Percentiles rank a stretch among this genome's conserved stretches.
phyloP scores from a whole-genome alignment of 2,113 vertebrate genomes.

The Pangasianodon gigas region DNA sequence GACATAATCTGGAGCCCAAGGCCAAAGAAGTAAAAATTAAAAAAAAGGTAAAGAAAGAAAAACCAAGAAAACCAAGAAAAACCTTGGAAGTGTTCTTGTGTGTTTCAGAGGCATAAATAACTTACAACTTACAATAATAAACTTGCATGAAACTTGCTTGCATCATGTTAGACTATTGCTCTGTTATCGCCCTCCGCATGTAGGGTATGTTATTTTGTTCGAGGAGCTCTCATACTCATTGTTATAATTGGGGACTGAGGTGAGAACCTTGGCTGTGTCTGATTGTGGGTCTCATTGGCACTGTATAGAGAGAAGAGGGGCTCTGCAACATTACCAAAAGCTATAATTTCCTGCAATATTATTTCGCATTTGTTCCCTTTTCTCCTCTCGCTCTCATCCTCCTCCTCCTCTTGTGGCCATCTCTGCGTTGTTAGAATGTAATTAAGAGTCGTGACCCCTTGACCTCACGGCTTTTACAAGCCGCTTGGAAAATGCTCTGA shows the following conservation, averaged over 20 bases:
- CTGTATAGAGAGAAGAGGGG: slow-evolving; percentile 79
- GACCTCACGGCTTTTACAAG: slow-evolving; percentile 85
- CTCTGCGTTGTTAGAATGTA: slow-evolving; percentile 93
- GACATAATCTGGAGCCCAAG: neutral
- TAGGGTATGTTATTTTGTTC: slow-evolving; percentile 42
- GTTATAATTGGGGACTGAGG: slow-evolving; percentile 77
- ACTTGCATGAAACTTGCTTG: slow-evolving; percentile 30
- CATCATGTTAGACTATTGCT: neutral
- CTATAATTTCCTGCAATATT: slow-evolving; percentile 93
- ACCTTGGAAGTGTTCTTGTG: neutral
- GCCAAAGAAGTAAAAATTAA: neutral
- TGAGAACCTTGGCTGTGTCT: slow-evolving; percentile 76
- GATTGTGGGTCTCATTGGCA: slow-evolving; percentile 78
- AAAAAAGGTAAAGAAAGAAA: neutral
- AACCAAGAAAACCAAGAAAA: neutral
- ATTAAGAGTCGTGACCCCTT: slow-evolving; percentile 93
- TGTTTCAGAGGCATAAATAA: neutral
- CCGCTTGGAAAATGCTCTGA: slow-evolving; percentile 84
- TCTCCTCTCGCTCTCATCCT: slow-evolving; percentile 83
- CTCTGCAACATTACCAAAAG: slow-evolving; percentile 90
- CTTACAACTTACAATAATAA: neutral
- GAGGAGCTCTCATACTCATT: slow-evolving; percentile 60
- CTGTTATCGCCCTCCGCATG: slow-evolving; percentile 13
- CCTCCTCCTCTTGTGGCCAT: slow-evolving; percentile 82
- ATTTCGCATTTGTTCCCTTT: slow-evolving; percentile 81